A percentile compares a stretch with the other conserved stretches of the same genome.
Conservation (phyloP, 2,113 vertebrate genomes). For the Bombycilla garrulus region DNA sequence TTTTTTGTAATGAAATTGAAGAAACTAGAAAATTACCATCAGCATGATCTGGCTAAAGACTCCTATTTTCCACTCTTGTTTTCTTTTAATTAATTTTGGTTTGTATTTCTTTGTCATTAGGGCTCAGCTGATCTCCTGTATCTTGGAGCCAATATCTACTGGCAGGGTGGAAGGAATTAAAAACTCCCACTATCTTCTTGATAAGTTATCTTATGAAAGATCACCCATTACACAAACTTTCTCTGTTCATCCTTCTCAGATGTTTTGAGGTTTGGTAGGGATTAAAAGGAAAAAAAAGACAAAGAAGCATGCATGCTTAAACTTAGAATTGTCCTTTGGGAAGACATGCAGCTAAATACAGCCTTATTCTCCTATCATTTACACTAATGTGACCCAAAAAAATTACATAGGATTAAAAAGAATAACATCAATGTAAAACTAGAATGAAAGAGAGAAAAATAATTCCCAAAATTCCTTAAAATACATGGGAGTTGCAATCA, state of each 20-base stretch:
- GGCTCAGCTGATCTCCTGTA: constrained; percentile 30
- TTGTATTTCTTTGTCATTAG: constrained; percentile 58
- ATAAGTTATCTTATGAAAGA: constrained; percentile 53
- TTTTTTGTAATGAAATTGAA: constrained; percentile 15
- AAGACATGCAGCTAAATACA: neutral
- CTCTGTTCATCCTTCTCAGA: constrained; percentile 9
- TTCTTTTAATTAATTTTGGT: constrained; percentile 63
- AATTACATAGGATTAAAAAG: neutral
- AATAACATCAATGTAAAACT: neutral
- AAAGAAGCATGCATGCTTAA: neutral
- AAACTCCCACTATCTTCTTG: constrained; percentile 25
- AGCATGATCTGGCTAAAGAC: neutral
- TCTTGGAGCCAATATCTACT: constrained; percentile 44
- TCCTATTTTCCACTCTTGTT: constrained; percentile 59
- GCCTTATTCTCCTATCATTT: neutral
- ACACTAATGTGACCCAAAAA: neutral
- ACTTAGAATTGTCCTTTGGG: neutral
- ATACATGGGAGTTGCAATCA: neutral
- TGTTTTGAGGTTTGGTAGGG: constrained; percentile 27
- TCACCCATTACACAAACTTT: constrained; percentile 15
- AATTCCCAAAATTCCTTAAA: neutral
- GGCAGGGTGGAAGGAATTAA: constrained; percentile 42
- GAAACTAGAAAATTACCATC: constrained; percentile 32
- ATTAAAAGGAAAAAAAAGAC: neutral
- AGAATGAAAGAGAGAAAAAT: neutral